phyloP scores from a whole-genome alignment of 2,113 vertebrate genomes.

The Toxotes jaculatrix region DNA sequence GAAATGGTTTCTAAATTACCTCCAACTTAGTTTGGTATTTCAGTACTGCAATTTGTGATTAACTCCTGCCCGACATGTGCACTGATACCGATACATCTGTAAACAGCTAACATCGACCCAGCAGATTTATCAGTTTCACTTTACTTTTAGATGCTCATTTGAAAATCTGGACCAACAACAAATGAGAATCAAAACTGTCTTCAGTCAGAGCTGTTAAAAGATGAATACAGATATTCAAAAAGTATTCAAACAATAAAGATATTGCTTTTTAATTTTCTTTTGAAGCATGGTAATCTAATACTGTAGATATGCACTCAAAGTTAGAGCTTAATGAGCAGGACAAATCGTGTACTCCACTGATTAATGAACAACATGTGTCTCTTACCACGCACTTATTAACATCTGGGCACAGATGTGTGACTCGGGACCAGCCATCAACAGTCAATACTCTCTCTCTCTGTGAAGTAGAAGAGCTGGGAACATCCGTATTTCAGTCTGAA shows the following conservation, averaged over 20 bases:
- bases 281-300: not conserved
- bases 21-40: not conserved
- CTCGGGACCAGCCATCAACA: not conserved
- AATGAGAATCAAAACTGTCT: not conserved
- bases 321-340: not conserved
- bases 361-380: not conserved
- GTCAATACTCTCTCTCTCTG: not conserved
- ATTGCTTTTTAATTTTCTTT: not conserved
- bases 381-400: not conserved
- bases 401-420: slow-evolving; percentile 27
- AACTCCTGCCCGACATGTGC: not conserved
- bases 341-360: not conserved
- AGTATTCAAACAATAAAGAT: not conserved
- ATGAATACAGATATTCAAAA: not conserved
- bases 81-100: not conserved
- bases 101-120: not conserved
- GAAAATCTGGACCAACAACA: not conserved
- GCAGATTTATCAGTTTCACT: not conserved
- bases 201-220: not conserved
- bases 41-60: not conserved
- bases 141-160: not conserved
- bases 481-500: not conserved
- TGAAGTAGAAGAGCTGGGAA: not conserved
- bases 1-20: too few species aligned
- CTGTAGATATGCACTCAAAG: not conserved